Base-by-base conservation (phyloP, 37 sponge, comb jelly and placozoan genomes). In the Petrosia ficiformis region DNA sequence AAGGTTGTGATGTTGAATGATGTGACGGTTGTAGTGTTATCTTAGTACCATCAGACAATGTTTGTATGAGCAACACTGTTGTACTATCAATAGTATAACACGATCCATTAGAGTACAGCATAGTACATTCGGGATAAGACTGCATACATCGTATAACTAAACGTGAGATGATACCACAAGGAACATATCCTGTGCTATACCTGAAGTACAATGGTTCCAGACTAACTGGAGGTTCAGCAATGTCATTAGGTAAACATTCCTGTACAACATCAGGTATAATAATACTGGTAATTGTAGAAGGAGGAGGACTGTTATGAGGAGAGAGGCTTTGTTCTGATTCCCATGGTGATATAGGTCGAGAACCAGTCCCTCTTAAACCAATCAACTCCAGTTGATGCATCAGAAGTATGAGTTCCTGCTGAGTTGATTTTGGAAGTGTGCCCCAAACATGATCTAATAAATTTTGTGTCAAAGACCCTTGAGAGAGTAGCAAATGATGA, bases 341-440 rank as follows among this genome's bases (percentile, higher is more conserved):
- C 31, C 41, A 65, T 8, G 57, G n/a, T 10, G 73, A 61, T 31
- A 74, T 19, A 39, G 63, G 77, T 11, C 44, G 80, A 0, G 57
- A 40, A 25, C 68, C 73, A 11, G 71, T 40, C 39, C 71, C 39
- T 60, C 80, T 65, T 24, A 76, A 65, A 33, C 70, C 78, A 33
- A 84, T 38, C n/a, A 90, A 72, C 52, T 90, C 90, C 85, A 90
- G 80, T 60, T 75, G 80, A 67, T 90, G 81, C 77, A 84, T 59
- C 2, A 90, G 30, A 2, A 69, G 44, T 21, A 90, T 73, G 6
- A 90, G 52, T 59, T 73, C 39, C 3, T 70, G 67, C 14, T 42
- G 66, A 6, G 69, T 42, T 1, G n/a, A 25, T 1, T 36, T 65
- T 22, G 63, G 0, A 26, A 70, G 52, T 2, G 57, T 60, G 48